Percentiles rank a stretch among this genome's conserved stretches.
phyloP scores from a whole-genome alignment of 2,888 invertebrate species.

The Onchidella celtica region DNA sequence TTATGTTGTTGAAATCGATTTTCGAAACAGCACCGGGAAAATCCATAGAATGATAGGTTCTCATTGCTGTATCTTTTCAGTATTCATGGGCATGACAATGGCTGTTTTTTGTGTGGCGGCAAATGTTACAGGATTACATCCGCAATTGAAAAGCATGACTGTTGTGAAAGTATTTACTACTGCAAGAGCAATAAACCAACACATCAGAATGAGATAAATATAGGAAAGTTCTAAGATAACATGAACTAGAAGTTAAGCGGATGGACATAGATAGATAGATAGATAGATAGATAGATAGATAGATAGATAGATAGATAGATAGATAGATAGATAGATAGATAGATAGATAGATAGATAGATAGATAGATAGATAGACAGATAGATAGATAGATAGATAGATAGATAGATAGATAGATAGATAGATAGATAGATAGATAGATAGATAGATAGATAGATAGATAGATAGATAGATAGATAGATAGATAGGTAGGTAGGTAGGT shows the following conservation, averaged over 20 bases:
- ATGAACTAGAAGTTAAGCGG: not conserved
- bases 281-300: not conserved
- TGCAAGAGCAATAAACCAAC: too few species aligned
- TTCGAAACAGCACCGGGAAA: too few species aligned
- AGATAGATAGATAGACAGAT: not conserved
- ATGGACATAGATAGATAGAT: not conserved
- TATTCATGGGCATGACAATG: too few species aligned
- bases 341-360: not conserved
- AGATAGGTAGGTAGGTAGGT: constrained; percentile 26
- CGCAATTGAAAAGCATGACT: too few species aligned
- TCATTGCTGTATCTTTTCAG: too few species aligned
- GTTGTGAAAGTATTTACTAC: too few species aligned
- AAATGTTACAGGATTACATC: too few species aligned
- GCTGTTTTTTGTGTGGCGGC: too few species aligned
- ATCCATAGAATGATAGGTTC: too few species aligned
- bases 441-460: constrained; percentile 25
- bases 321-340: not conserved
- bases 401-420: constrained; percentile 16
- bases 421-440: constrained; percentile 35
- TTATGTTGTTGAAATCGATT: too few species aligned
- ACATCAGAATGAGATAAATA: too few species aligned
- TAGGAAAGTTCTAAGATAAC: too few species aligned
- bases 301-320: not conserved
- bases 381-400: not conserved
- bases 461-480: constrained; percentile 30